These are phyloP conservation scores for Axis porcinus DNA, from an alignment of 2,113 vertebrate species.

Conservation along the genomic window DNA sequence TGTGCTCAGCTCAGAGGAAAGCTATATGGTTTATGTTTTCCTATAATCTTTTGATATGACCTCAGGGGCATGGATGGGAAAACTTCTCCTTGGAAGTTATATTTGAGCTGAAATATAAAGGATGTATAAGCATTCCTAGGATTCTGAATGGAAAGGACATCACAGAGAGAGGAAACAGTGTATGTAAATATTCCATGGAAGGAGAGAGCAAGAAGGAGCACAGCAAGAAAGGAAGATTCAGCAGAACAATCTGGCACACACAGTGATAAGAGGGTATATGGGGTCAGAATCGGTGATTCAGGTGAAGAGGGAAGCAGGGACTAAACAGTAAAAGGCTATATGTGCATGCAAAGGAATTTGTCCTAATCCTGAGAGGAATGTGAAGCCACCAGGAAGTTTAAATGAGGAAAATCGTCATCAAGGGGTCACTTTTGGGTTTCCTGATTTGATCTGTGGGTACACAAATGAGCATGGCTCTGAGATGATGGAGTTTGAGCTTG, in stretches of 20 bases:
- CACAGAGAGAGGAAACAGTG: background rate
- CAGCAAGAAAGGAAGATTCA: background rate
- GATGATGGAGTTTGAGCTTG: background rate
- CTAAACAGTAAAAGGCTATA: background rate
- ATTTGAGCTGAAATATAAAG: background rate
- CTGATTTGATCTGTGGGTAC: background rate
- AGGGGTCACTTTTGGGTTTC: background rate
- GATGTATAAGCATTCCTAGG: background rate
- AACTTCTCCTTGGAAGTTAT: background rate
- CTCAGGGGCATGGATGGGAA: background rate
- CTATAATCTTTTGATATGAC: slow-evolving; percentile 1
- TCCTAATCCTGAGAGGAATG: background rate
- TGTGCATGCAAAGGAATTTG: background rate
- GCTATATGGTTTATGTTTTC: background rate
- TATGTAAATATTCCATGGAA: background rate
- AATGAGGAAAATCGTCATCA: background rate
- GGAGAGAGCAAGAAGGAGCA: background rate
- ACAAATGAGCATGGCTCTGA: background rate
- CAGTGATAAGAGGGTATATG: background rate
- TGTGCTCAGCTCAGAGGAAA: background rate
- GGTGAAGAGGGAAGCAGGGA: background rate
- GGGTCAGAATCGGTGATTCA: background rate
- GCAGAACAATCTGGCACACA: rapidly evolving
- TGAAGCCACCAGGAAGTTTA: background rate
- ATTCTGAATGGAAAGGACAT: background rate